Conservation (phyloP, 1,140 invertebrate species). For the Copidosoma floridanum region DNA sequence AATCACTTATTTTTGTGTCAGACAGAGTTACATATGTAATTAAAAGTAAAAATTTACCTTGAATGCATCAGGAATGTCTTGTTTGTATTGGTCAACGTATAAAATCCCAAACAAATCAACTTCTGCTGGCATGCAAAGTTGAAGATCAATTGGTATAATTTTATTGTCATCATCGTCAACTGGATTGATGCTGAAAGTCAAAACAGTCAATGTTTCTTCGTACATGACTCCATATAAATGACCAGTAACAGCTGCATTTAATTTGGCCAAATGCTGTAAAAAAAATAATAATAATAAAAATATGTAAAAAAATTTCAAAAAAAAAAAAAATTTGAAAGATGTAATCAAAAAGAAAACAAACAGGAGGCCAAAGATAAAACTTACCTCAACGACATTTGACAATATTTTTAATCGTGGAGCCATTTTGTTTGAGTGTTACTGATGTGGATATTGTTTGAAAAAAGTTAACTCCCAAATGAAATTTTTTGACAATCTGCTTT, state of each 20-base stretch:
- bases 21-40: background rate
- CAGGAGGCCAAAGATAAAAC: background rate
- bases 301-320: no score
- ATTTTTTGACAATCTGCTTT: no score
- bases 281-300: conserved; percentile 13
- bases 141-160: conserved; percentile 60
- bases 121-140: conserved; percentile 69
- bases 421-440: no score
- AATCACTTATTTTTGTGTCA: background rate
- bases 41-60: conserved; percentile 51
- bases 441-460: no score
- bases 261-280: conserved; percentile 60
- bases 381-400: conserved; percentile 44
- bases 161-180: conserved; percentile 60
- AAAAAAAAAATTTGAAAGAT: no score
- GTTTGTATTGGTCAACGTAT: conserved; percentile 61
- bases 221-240: conserved; percentile 73
- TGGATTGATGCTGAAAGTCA: conserved; percentile 60
- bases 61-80: conserved; percentile 62
- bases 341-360: no score
- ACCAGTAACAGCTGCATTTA: conserved; percentile 62
- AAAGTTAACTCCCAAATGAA: no score
- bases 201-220: conserved; percentile 66
- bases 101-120: conserved; percentile 72
- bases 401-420: conserved; percentile 42